Percentiles rank a stretch among this genome's conserved stretches.
Evolutionary conservation across 2,888 invertebrate species (phyloP).

Genomic region (Harpagoxenus sublaevis): DNA sequence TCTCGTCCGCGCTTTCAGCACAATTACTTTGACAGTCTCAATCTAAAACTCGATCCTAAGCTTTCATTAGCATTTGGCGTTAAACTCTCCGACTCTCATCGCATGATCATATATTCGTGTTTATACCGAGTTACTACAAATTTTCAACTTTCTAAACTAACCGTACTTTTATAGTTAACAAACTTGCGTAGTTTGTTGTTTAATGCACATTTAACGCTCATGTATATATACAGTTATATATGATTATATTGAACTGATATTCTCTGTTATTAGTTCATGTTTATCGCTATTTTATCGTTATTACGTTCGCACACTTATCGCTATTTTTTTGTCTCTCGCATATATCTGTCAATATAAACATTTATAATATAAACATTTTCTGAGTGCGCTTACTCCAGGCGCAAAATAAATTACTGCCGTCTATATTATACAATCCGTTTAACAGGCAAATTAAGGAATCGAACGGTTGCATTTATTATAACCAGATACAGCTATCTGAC

Average conservation of each 20-base stretch:
- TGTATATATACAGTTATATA: constrained; percentile 6
- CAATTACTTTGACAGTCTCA: constrained; percentile 17
- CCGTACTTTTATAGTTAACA: constrained; percentile 35
- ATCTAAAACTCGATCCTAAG: constrained; percentile 25
- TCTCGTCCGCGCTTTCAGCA: constrained; percentile 11
- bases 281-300: neutral
- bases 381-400: neutral
- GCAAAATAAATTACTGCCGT: neutral
- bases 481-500: neutral
- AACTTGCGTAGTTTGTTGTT: constrained; percentile 16
- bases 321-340: neutral
- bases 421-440: neutral
- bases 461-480: neutral
- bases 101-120: neutral
- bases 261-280: neutral
- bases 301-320: neutral
- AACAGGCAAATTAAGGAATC: constrained; percentile 4
- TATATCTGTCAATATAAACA: neutral
- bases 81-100: constrained; percentile 16
- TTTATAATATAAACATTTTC: neutral
- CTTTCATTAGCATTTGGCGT: constrained; percentile 4
- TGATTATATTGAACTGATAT: neutral
- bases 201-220: neutral
- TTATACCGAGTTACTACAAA: constrained; percentile 9
- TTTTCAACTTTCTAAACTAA: constrained; percentile 34